These are phyloP conservation scores for Monodelphis domestica DNA, from an alignment of 2,797 vertebrate species.

Conservation along the genomic window DNA sequence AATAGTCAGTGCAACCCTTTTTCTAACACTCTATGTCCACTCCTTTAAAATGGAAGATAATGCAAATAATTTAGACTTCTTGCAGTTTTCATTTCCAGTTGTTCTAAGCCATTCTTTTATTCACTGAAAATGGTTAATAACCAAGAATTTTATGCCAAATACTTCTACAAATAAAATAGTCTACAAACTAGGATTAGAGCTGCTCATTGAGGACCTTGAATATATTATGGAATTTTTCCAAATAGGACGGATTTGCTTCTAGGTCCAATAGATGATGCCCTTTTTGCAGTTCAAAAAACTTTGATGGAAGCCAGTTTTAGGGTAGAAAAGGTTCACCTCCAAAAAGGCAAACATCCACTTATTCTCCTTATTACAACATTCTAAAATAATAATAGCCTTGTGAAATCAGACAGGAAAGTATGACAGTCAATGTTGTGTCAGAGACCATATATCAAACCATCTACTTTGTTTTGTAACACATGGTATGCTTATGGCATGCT, in stretches of 20 bases:
- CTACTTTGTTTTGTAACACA: slow-evolving; percentile 20
- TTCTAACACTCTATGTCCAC: not conserved
- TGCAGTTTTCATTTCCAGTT: not conserved
- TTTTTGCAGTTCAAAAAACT: slow-evolving; percentile 74
- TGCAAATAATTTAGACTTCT: not conserved
- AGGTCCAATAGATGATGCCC: slow-evolving; percentile 67
- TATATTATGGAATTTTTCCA: slow-evolving; percentile 17
- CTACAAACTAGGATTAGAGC: not conserved
- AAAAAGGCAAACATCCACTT: slow-evolving; percentile 73
- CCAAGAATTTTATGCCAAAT: not conserved
- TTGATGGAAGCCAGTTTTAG: slow-evolving; percentile 69
- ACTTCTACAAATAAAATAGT: not conserved
- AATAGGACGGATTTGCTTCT: slow-evolving; percentile 58
- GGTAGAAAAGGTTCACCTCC: slow-evolving; percentile 77
- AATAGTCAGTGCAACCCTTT: not conserved
- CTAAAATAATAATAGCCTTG: slow-evolving; percentile 65
- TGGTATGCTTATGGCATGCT: not conserved
- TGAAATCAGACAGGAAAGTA: slow-evolving; percentile 73
- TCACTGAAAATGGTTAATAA: slow-evolving; percentile 11
- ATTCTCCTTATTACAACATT: slow-evolving; percentile 59
- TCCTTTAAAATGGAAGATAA: not conserved
- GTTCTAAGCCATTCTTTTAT: not conserved
- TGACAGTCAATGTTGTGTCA: slow-evolving; percentile 57
- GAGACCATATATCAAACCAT: slow-evolving; percentile 2
- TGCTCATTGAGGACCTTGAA: not conserved